These are phyloP conservation scores for Mesoclemmys tuberculata DNA, from an alignment of 2,113 vertebrate species.

Conservation along the genomic window DNA sequence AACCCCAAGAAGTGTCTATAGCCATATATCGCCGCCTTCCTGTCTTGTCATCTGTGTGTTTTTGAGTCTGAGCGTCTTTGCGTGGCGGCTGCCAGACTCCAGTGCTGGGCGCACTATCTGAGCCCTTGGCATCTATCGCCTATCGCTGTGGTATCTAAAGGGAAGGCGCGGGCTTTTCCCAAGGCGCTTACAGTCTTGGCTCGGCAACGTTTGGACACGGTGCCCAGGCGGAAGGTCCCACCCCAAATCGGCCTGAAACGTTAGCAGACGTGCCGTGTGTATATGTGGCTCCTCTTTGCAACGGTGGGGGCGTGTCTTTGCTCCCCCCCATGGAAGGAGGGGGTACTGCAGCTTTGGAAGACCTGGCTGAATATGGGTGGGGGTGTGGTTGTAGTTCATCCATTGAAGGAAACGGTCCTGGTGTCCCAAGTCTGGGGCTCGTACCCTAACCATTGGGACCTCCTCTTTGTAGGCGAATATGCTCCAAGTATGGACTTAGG, in stretches of 20 bases:
- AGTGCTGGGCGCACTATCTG: neutral
- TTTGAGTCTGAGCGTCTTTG: too few species aligned
- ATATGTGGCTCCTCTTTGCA: neutral
- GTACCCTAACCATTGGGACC: neutral
- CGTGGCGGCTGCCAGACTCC: neutral
- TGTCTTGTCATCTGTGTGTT: neutral
- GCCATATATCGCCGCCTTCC: slow-evolving; percentile 15
- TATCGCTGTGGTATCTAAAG: slow-evolving; percentile 30
- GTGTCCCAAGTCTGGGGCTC: neutral
- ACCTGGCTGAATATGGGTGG: neutral
- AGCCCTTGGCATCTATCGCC: neutral
- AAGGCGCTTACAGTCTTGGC: neutral
- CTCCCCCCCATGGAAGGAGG: neutral
- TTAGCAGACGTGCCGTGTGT: neutral
- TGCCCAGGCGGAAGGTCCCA: neutral
- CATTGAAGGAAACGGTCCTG: neutral
- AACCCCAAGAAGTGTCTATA: slow-evolving; percentile 39
- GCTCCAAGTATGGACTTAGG: neutral
- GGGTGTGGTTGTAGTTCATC: too few species aligned
- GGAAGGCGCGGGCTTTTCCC: neutral
- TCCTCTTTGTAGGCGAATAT: neutral
- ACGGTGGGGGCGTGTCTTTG: neutral
- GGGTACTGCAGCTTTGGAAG: neutral
- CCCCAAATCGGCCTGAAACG: neutral
- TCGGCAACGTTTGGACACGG: neutral